A percentile compares a stretch with the other conserved stretches of the same genome.
Conservation (phyloP, 2,113 vertebrate species). For the Bucco capensis region DNA sequence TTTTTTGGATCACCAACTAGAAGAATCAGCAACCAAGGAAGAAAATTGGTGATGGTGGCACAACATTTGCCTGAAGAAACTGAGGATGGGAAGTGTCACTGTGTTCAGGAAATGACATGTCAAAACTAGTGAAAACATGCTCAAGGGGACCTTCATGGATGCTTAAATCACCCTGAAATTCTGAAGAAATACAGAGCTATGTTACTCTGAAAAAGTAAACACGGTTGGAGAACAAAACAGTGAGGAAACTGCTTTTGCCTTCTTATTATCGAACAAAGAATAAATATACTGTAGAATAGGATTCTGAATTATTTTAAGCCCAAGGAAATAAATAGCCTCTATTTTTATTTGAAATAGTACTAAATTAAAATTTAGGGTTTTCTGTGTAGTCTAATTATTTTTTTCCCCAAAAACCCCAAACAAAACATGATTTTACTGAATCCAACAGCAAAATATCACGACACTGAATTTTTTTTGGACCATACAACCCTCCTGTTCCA, state of each 20-base stretch:
- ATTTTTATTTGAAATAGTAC: neutral
- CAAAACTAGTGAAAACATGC: neutral
- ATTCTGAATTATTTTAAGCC: neutral
- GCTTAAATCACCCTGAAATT: slow-evolving; percentile 35
- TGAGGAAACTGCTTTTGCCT: neutral
- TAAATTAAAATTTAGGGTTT: neutral
- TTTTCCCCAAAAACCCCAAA: neutral
- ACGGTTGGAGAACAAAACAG: neutral
- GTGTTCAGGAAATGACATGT: slow-evolving; percentile 22
- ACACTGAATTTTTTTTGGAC: neutral
- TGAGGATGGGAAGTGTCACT: neutral
- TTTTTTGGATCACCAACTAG: neutral
- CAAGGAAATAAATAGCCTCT: neutral
- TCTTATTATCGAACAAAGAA: neutral
- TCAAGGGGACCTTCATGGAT: neutral
- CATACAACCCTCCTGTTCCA: neutral
- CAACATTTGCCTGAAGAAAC: neutral
- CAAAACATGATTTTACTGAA: neutral
- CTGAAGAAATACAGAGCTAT: neutral
- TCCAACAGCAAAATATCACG: neutral
- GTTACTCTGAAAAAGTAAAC: neutral
- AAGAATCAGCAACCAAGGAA: neutral
- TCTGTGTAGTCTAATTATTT: neutral
- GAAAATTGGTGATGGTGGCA: neutral
- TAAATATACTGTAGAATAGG: neutral